Percentiles rank a stretch among this genome's conserved stretches.
Conservation (phyloP, 2,888 invertebrate genomes). For the Taphrorychus bicolor region DNA sequence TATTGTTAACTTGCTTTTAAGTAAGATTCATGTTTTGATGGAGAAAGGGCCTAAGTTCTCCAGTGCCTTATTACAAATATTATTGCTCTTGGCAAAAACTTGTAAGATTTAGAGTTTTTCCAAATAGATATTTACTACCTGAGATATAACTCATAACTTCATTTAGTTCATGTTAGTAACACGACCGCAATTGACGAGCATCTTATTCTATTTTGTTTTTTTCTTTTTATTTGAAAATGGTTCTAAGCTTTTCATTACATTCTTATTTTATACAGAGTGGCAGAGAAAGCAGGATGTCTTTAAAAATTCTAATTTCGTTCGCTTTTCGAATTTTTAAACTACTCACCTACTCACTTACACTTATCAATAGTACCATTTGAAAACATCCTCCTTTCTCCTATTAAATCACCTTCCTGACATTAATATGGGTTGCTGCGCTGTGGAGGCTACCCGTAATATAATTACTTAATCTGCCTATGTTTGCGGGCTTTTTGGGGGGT, state of each 20-base stretch:
- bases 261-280: background rate
- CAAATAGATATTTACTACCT: too few relatives aligned
- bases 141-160: too few relatives aligned
- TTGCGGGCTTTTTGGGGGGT: conserved; percentile 35
- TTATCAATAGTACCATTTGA: too few relatives aligned
- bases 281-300: background rate
- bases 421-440: conserved; percentile 37
- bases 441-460: conserved; percentile 34
- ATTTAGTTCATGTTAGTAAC: background rate
- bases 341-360: background rate
- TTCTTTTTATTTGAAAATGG: conserved; percentile 3
- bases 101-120: too few relatives aligned
- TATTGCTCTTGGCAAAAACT: too few relatives aligned
- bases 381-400: background rate
- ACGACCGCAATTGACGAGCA: background rate
- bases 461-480: conserved; percentile 23
- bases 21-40: too few relatives aligned
- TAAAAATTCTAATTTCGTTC: background rate
- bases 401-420: background rate
- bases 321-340: background rate
- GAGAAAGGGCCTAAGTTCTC: too few relatives aligned
- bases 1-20: too few relatives aligned
- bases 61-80: too few relatives aligned
- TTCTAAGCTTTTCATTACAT: background rate
- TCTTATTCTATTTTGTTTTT: background rate